Evolutionary conservation across 2,888 invertebrate species (phyloP).

Genomic region (Nomada fucata): DNA sequence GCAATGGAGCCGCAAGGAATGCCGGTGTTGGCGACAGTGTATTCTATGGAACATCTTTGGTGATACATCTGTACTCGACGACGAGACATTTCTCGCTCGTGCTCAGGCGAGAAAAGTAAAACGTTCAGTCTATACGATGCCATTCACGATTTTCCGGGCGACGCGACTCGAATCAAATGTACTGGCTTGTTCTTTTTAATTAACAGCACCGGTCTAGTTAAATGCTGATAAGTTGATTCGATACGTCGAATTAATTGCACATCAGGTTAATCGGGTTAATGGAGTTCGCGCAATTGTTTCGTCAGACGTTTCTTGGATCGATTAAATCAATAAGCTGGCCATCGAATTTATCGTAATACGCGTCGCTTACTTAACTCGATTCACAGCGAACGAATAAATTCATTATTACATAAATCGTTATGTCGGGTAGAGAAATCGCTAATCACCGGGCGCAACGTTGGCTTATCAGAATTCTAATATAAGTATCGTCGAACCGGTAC

Average conservation of each 20-base stretch:
- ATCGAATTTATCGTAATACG: neutral
- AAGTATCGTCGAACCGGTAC: no score
- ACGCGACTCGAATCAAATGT: no score
- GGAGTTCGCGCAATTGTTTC: neutral
- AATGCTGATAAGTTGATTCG: no score
- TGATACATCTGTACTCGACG: neutral
- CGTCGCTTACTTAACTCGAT: no score
- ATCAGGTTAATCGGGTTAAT: neutral
- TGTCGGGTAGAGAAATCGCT: neutral
- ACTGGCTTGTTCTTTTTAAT: no score
- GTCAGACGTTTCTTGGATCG: no score
- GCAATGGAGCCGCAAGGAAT: neutral
- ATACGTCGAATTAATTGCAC: no score
- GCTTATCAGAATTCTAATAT: neutral
- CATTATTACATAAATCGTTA: no score
- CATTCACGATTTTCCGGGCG: neutral
- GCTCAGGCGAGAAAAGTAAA: neutral
- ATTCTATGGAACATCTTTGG: neutral
- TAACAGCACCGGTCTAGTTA: no score
- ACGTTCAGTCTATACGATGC: neutral
- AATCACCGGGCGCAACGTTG: neutral
- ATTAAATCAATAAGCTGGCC: neutral
- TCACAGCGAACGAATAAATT: no score
- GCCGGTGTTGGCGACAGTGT: neutral
- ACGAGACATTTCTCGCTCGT: neutral